Evolutionary conservation across 2,113 vertebrate genomes (phyloP), one percentile per base, ranked within the genome.

Genomic region (Sprattus sprattus): DNA sequence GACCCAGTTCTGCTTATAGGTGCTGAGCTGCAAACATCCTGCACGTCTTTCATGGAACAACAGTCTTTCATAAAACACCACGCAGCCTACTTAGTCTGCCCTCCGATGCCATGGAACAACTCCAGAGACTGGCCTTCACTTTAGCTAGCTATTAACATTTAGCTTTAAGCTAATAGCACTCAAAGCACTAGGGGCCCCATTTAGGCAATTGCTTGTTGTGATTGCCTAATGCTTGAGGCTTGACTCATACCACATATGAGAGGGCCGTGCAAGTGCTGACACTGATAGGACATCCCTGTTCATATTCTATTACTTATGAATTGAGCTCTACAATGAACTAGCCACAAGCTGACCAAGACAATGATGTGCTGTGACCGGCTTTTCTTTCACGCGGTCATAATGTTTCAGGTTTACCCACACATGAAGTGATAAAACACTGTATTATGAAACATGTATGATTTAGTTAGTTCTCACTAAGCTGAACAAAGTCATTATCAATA

Each of bases 1-100:
- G 15, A 11, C 25, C 10, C 71, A 39, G 71, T 78, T 78, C 71
- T 78, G 71, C 71, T 78, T 78, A 39, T 32, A 78, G 71, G 71
- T 78, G 71, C 15, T 39, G 71, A 78, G 71, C 71, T 78, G 28
- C 11, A 78, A 78, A 78, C 71, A 78, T 78, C 71, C 71, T 78
- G 28, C 71, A 39, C 71, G 13, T 78, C 71, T 71, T 71, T 13
- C 25, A 71, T 13, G 64, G 64, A 71, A 32, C 64, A 13, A 2
- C 64, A 32, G 9, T 71, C 64, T 11, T 25, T 32, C 64, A 71
- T 39, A n/a, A 6, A 67, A n/a, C 60, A 28, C 6, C 54, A 18
- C 18, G 18, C 4, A 60, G 5, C 71, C 15, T 13, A 13, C 71
- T 39, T 13, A 6, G 71, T 67, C 54, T 60, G 54, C 54, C 54